Evolutionary conservation across 2,113 vertebrate genomes (phyloP), one percentile per base, ranked within the genome.

Genomic region (Tauraco erythrolophus): DNA sequence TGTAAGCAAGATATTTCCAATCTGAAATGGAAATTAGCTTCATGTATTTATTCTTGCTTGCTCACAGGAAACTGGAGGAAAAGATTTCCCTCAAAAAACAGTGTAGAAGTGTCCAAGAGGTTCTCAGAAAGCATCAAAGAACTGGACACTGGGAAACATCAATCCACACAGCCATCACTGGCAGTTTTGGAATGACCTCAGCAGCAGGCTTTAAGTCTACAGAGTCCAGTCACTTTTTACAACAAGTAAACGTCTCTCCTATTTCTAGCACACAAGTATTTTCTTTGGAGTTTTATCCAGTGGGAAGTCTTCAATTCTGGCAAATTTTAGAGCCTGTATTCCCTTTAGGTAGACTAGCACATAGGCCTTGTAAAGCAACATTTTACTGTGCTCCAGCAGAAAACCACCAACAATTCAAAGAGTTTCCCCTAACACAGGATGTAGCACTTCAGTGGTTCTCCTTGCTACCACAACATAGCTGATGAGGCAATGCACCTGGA

Each of bases 211-310:
- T 75, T 6, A 45, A 23, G 8, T 10, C n/a, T 53, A 31, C 31
- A 54, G 27, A 54, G 31, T 31, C 33, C n/a, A 19, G n/a, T 3
- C 31, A 43, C 21, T 35, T 58, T 58, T 45, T 50, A 14, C 37
- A n/a, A 58, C 50, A 10, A 54, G 7, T 14, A 35, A 62, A 41
- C 0, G 41, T 43, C 0, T 14, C 33, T 48, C 22, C 17, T 45
- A 30, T 6, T 72, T 66, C 71, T 21, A 65, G 39, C 22, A 61
- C 45, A 41, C 2, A 74, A 89, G 18, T 27, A 58, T 39, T 81
- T 82, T 43, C 77, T 79, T 31, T 68, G 60, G 35, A 70, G 41
- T 25, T 84, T 45, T 33, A 72, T 37, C 31, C 39, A 70, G 71
- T 25, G 19, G 11, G 28, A 62, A 68, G 25, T 25, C 41, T 25